These are phyloP conservation scores for Dendropsophus ebraccatus DNA, from an alignment of 2,113 vertebrate species.

Conservation along the genomic window DNA sequence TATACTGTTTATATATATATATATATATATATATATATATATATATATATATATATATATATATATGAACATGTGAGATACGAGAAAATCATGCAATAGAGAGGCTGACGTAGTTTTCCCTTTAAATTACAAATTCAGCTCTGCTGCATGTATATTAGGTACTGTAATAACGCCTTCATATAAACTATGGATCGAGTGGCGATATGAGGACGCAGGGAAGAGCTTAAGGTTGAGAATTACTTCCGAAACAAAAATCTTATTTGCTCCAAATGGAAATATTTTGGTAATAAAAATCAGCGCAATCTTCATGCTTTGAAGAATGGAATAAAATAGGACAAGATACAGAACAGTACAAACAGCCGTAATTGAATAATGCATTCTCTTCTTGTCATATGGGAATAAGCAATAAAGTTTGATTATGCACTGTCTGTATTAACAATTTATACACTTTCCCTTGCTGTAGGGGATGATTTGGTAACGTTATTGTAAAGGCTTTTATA, in stretches of 20 bases:
- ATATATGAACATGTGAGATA: no score
- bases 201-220: not conserved
- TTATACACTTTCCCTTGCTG: conserved; percentile 11
- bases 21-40: not conserved
- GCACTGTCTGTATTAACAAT: conserved; percentile 19
- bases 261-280: conserved; percentile 15
- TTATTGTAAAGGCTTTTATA: conserved; percentile 16
- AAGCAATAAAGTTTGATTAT: conserved; percentile 29
- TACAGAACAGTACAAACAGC: not conserved
- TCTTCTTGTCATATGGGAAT: conserved; percentile 1
- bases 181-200: not conserved
- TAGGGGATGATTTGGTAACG: conserved; percentile 4
- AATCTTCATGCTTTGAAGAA: not conserved
- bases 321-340: conserved; percentile 20
- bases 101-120: not conserved
- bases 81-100: not conserved
- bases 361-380: conserved; percentile 22
- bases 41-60: no score
- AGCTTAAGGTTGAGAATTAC: not conserved
- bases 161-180: not conserved
- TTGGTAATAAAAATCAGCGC: not conserved
- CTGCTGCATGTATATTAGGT: not conserved
- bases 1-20: not conserved
- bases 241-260: conserved; percentile 1
- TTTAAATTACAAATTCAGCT: not conserved